phyloP scores from a whole-genome alignment of 2,888 invertebrate genomes.

The Coleophora flavipennella region DNA sequence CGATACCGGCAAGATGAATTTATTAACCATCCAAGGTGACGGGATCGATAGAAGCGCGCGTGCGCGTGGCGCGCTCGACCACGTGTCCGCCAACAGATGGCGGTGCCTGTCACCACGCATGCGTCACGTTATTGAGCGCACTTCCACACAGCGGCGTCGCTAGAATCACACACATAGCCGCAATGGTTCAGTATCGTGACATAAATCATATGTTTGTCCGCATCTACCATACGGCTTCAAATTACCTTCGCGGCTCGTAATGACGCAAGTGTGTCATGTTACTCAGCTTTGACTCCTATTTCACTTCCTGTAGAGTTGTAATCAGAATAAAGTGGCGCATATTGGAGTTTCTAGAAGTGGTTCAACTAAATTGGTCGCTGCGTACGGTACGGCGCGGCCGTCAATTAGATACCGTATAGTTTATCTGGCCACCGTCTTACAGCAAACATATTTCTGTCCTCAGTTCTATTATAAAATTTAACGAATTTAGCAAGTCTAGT shows the following conservation, averaged over 20 bases:
- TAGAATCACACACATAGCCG: constrained; percentile 21
- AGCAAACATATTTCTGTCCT: constrained; percentile 19
- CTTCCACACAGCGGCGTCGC: constrained; percentile 23
- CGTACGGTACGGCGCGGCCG: constrained; percentile 43
- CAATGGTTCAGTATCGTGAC: constrained; percentile 20
- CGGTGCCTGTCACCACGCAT: constrained; percentile 51
- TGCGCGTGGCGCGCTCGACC: constrained; percentile 32
- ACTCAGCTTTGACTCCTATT: constrained; percentile 24
- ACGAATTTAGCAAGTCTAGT: too few species aligned
- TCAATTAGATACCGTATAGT: constrained; percentile 48
- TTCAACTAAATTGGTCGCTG: constrained; percentile 49
- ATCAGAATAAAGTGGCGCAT: neutral
- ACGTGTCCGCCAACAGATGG: constrained; percentile 68
- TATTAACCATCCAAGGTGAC: constrained; percentile 63
- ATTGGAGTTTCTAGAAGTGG: constrained; percentile 35
- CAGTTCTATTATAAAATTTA: constrained; percentile 1
- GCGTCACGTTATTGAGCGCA: constrained; percentile 58
- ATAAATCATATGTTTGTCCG: constrained; percentile 64
- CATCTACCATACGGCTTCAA: constrained; percentile 60
- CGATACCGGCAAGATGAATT: constrained; percentile 48
- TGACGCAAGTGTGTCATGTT: constrained; percentile 32
- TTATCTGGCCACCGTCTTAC: constrained; percentile 39
- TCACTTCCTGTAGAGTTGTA: rapidly evolving
- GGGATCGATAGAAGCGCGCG: constrained; percentile 55
- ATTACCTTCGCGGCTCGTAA: constrained; percentile 55